Conservation (phyloP, 35 echinoderm and acorn worm species). For the Acanthaster planci region DNA sequence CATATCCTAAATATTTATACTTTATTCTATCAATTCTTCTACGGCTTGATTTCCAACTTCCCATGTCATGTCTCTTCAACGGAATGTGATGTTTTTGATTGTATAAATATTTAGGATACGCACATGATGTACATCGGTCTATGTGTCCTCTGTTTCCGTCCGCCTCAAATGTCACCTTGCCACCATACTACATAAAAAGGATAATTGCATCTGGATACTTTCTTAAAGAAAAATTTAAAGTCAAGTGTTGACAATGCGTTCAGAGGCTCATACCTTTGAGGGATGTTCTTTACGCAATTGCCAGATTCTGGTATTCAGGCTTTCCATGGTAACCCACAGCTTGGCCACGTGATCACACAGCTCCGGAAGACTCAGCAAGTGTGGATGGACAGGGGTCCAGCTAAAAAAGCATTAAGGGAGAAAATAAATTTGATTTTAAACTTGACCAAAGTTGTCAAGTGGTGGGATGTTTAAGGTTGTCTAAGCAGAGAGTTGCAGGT, state of each 20-base stretch:
- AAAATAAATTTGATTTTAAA: conserved; percentile 6
- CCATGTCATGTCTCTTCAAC: too few species aligned
- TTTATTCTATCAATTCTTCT: too few species aligned
- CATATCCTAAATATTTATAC: too few species aligned
- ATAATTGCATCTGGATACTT: not conserved
- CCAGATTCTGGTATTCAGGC: conserved; percentile 71
- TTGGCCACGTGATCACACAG: conserved; percentile 72
- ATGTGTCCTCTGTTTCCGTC: too few species aligned
- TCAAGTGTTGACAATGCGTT: not conserved
- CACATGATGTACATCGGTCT: too few species aligned
- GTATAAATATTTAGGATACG: too few species aligned
- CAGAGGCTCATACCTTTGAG: conserved; percentile 54
- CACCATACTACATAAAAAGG: too few species aligned
- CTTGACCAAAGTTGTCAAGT: too few species aligned
- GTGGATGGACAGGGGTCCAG: conserved; percentile 81
- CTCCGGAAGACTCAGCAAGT: conserved; percentile 86
- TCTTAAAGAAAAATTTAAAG: not conserved
- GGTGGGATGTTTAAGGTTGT: too few species aligned
- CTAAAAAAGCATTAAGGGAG: conserved; percentile 55
- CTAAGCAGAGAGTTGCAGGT: not conserved
- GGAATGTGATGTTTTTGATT: too few species aligned
- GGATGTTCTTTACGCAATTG: conserved; percentile 62
- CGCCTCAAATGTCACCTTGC: too few species aligned
- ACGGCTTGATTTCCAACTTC: too few species aligned
- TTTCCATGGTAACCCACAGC: conserved; percentile 57